phyloP scores from a whole-genome alignment of 2,113 vertebrate species.

The Esox niger region DNA sequence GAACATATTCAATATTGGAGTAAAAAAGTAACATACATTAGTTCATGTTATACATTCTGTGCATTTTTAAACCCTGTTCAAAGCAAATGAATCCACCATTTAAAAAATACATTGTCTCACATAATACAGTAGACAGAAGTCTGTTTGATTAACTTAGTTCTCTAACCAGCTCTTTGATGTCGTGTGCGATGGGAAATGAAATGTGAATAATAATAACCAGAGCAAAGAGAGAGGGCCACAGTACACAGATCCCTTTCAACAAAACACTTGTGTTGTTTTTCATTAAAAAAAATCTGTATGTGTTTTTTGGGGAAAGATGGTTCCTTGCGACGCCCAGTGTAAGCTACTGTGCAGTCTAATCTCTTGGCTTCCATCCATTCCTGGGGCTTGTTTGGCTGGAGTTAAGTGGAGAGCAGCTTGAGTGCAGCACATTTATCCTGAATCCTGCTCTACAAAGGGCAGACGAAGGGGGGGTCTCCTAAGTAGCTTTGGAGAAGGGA shows the following conservation, averaged over 20 bases:
- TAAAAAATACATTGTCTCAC: neutral
- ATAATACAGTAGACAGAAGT: neutral
- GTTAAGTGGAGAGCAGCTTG: slow-evolving; percentile 1
- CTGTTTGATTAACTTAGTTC: neutral
- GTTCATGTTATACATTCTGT: neutral
- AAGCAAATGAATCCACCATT: neutral
- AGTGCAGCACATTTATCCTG: slow-evolving; percentile 6
- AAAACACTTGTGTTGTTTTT: neutral
- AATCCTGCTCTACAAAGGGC: neutral
- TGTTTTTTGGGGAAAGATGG: neutral
- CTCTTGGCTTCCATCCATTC: neutral
- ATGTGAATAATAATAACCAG: neutral
- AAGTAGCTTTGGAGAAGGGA: slow-evolving; percentile 7
- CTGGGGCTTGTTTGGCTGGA: slow-evolving; percentile 8
- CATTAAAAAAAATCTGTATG: slow-evolving; percentile 2
- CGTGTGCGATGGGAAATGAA: neutral
- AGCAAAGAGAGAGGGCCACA: neutral
- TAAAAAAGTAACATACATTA: neutral
- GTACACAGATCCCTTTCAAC: neutral
- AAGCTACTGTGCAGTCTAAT: slow-evolving; percentile 7
- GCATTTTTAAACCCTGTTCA: neutral
- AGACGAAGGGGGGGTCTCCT: neutral
- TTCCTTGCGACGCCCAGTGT: neutral
- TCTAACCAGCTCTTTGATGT: neutral
- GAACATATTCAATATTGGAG: neutral